Percentiles rank a stretch among this genome's conserved stretches.
phyloP scores from a whole-genome alignment of 2,888 invertebrate species.

The Podotricha telesiphe region DNA sequence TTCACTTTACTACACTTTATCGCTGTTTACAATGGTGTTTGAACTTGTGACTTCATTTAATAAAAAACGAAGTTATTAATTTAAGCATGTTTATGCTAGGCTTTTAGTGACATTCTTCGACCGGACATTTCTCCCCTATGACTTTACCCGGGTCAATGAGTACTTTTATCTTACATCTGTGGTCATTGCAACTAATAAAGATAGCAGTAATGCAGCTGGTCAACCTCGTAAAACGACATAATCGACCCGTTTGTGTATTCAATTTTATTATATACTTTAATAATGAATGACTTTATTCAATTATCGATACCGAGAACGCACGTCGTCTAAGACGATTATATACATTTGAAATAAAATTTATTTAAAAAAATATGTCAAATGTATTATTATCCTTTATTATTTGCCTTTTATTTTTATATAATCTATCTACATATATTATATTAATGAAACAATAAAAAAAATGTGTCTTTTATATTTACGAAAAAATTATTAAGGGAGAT shows the following conservation, averaged over 20 bases:
- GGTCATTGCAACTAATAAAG: constrained; percentile 74
- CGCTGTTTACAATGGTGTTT: constrained; percentile 5
- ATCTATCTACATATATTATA: too few species aligned
- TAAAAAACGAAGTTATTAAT: constrained; percentile 25
- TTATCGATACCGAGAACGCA: constrained; percentile 75
- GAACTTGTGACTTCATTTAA: constrained; percentile 27
- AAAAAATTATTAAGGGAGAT: too few species aligned
- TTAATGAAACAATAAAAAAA: too few species aligned
- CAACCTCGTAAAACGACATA: constrained; percentile 74
- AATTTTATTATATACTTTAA: constrained; percentile 69
- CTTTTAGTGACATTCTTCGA: constrained; percentile 31
- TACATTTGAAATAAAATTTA: constrained; percentile 52
- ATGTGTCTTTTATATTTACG: too few species aligned
- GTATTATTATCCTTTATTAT: too few species aligned
- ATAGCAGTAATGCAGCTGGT: constrained; percentile 75
- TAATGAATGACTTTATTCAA: constrained; percentile 81
- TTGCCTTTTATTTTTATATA: too few species aligned
- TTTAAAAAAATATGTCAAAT: too few species aligned
- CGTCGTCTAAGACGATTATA: constrained; percentile 70
- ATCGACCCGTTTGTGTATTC: constrained; percentile 67
- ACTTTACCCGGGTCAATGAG: constrained; percentile 46
- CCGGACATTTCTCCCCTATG: constrained; percentile 40
- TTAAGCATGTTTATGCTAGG: constrained; percentile 18
- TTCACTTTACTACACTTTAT: constrained; percentile 15
- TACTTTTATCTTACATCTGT: constrained; percentile 52